Conservation (phyloP, 1,140 invertebrate species). For the Drosophila aff. region DNA sequence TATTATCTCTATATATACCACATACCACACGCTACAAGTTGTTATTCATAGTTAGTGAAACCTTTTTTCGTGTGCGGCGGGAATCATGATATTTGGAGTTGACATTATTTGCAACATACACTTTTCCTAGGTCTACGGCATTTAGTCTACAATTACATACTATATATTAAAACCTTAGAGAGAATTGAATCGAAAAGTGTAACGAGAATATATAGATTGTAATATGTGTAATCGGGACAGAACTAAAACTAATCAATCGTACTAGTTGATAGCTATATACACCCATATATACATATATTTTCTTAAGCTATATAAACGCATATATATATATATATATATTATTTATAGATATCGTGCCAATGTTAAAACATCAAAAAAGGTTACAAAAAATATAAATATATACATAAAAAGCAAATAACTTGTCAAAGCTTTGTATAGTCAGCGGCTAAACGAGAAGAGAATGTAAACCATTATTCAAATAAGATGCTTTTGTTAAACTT, state of each 20-base stretch:
- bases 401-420: constrained; percentile 27
- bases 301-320: constrained; percentile 40
- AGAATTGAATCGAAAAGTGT: constrained; percentile 27
- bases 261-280: constrained; percentile 51
- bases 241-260: constrained; percentile 62
- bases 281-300: constrained; percentile 53
- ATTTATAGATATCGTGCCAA: constrained; percentile 76
- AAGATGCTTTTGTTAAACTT: constrained; percentile 50
- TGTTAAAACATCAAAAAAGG: constrained; percentile 57
- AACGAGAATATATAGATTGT: constrained; percentile 9
- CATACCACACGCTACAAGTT: constrained; percentile 27
- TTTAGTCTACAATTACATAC: constrained; percentile 20
- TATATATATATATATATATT: constrained; percentile 40
- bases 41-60: constrained; percentile 61
- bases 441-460: constrained; percentile 33
- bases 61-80: constrained; percentile 15
- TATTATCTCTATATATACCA: constrained; percentile 5
- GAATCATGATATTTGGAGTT: constrained; percentile 37
- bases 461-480: constrained; percentile 40
- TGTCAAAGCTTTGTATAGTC: constrained; percentile 60
- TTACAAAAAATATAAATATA: constrained; percentile 24
- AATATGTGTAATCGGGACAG: constrained; percentile 27
- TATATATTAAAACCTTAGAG: constrained; percentile 21
- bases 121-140: constrained; percentile 41
- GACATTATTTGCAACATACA: constrained; percentile 22